phyloP scores from a whole-genome alignment of 2,888 invertebrate species.

The Drosophila barbarae region DNA sequence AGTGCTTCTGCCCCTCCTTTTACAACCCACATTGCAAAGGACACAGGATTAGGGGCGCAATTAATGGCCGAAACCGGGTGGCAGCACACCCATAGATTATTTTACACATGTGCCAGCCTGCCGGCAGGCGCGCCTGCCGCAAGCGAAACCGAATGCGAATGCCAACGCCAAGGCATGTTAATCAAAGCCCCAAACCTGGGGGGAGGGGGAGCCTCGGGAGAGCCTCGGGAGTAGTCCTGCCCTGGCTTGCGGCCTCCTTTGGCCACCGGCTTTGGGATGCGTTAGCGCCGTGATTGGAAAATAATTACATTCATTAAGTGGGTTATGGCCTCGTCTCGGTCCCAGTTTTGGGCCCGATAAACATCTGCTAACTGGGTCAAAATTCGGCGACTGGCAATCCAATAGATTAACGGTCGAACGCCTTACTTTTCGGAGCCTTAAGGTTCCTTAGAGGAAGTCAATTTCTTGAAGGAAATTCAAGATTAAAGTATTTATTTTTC shows the following conservation, averaged over 20 bases:
- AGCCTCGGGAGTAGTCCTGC: conserved; percentile 1
- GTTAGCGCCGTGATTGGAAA: conserved; percentile 55
- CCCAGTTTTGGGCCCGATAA: conserved; percentile 19
- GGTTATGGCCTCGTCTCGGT: conserved; percentile 10
- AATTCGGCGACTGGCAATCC: conserved; percentile 24
- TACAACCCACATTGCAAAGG: conserved; percentile 32
- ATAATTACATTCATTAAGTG: conserved; percentile 64
- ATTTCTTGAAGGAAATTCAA: not conserved
- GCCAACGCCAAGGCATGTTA: conserved; percentile 31
- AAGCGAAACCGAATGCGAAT: conserved; percentile 14
- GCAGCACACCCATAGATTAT: conserved; percentile 32
- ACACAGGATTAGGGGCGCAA: conserved; percentile 48
- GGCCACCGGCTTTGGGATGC: conserved; percentile 41
- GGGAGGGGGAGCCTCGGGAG: not conserved
- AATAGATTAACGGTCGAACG: conserved; percentile 23
- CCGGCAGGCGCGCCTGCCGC: not conserved
- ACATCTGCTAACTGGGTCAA: conserved; percentile 43
- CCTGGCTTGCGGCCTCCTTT: conserved; percentile 20
- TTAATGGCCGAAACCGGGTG: conserved; percentile 44
- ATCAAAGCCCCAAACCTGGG: conserved; percentile 17
- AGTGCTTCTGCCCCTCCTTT: conserved; percentile 9
- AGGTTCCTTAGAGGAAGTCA: not conserved
- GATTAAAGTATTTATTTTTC: not conserved
- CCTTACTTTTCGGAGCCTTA: conserved; percentile 1
- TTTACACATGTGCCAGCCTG: conserved; percentile 23